Evolutionary conservation across 2,888 invertebrate genomes (phyloP), one percentile per base, ranked within the genome.

Genomic region (Margaritifera margaritifera): DNA sequence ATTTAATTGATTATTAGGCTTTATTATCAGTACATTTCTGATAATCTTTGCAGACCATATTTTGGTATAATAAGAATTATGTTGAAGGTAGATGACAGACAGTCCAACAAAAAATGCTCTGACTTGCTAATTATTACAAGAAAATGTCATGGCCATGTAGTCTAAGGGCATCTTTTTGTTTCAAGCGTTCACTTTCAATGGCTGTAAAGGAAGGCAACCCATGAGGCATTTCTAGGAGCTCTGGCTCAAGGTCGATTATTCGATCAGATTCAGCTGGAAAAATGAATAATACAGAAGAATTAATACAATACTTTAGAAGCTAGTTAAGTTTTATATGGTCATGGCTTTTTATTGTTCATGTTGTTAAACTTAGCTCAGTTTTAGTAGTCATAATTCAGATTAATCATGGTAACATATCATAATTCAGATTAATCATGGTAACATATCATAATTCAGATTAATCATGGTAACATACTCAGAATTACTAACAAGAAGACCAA

Each of bases 141-240:
- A 79, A 82, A 53, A 81, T 77, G 62, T 82, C 82, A 68, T 82
- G 77, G 18, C 75, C 72, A 20, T 71, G 69, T 24, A 77, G 68
- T 24, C 77, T 68, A 11, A 53, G 62, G 15, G 57, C 52, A 24
- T 70, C 63, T 31, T 70, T 68, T 24, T 70, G 65, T 62, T 73
- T 68, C 31, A 78, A 66, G 24, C 83, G 66, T 11, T 72, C 82
- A 20, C 68, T 71, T 58, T 94, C 94, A 42, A 94, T 92, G n/a
- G 92, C 92, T 0, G 94, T 92, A 1, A 94, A 93, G 0, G 94
- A 93, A n/a, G 95, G 95, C 1, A 94, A 89, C 6, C 94, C 94
- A 71, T 93, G 92, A 0, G 95, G 95, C 89, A 93, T 91, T 74
- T 93, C 93, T n/a, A 95, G 89, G 63, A 93, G 89, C 60, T 93